A percentile compares a stretch with the other conserved stretches of the same genome.
phyloP scores from a whole-genome alignment of 2,888 invertebrate species.

The Eurois occulta region DNA sequence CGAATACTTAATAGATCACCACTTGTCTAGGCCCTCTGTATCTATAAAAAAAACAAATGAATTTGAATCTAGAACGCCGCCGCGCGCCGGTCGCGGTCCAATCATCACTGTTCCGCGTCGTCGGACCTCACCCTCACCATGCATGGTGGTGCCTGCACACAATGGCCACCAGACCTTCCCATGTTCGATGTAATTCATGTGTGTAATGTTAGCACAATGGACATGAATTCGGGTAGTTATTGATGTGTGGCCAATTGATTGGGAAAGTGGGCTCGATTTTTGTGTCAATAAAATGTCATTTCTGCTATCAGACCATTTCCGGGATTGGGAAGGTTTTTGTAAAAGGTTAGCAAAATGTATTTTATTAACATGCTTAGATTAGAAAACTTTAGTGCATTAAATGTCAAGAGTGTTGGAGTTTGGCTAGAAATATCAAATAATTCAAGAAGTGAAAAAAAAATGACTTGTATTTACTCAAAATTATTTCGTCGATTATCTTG shows the following conservation, averaged over 20 bases:
- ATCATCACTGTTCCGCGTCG: constrained; percentile 57
- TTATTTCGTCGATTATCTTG: not conserved
- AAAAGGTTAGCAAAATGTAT: not conserved
- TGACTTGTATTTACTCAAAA: not conserved
- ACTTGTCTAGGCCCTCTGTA: not conserved
- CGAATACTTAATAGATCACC: not conserved
- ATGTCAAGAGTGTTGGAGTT: too few relatives aligned
- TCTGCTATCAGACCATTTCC: not conserved
- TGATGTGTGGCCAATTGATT: constrained; percentile 22
- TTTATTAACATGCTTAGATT: not conserved
- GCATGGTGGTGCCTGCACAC: constrained; percentile 49
- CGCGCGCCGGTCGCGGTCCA: constrained; percentile 45
- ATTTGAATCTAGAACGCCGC: constrained; percentile 37
- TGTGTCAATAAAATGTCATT: not conserved
- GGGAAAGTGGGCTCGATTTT: not conserved
- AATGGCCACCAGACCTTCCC: constrained; percentile 49
- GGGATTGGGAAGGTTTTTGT: not conserved
- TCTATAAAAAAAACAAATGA: constrained; percentile 28
- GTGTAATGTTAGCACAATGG: constrained; percentile 50
- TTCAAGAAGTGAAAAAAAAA: not conserved
- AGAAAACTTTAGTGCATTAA: too few relatives aligned
- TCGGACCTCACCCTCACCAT: constrained; percentile 53
- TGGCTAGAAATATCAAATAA: not conserved
- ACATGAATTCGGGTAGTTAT: constrained; percentile 24
- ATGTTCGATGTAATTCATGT: constrained; percentile 42